These are phyloP conservation scores for Monochamus alternatus DNA, from an alignment of 2,888 invertebrate species.

Conservation along the genomic window DNA sequence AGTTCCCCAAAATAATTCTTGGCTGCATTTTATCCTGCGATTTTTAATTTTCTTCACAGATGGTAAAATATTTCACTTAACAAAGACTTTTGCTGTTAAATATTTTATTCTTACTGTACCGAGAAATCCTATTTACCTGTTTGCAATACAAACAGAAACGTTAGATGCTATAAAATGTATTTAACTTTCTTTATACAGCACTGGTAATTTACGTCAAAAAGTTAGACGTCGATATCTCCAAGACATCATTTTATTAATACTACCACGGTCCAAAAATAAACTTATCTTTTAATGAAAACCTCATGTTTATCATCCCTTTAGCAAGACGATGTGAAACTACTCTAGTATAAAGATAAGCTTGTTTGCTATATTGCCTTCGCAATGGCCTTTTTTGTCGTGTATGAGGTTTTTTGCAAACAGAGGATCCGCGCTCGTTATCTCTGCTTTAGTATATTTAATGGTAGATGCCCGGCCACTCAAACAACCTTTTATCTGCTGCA, in stretches of 20 bases:
- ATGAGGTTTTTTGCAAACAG: neutral
- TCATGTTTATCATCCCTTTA: conserved; percentile 6
- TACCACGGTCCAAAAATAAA: neutral
- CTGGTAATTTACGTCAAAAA: no score
- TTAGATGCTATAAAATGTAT: no score
- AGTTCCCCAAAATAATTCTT: no score
- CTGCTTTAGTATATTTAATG: neutral
- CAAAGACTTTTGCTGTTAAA: no score
- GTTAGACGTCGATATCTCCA: neutral
- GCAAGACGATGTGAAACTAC: neutral
- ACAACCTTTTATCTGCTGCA: neutral
- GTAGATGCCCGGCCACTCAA: neutral
- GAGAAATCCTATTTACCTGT: no score
- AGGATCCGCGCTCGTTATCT: neutral
- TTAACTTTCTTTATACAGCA: no score
- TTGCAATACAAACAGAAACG: no score
- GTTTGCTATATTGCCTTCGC: neutral
- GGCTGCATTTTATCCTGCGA: no score
- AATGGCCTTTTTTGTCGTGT: neutral
- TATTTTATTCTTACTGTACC: no score
- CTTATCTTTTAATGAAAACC: conserved; percentile 25
- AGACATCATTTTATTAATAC: neutral
- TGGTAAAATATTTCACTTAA: no score
- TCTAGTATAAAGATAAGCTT: neutral
- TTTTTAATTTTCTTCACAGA: no score